These are phyloP conservation scores for Diuraphis noxia DNA, from an alignment of 1,140 invertebrate species.

Conservation along the genomic window DNA sequence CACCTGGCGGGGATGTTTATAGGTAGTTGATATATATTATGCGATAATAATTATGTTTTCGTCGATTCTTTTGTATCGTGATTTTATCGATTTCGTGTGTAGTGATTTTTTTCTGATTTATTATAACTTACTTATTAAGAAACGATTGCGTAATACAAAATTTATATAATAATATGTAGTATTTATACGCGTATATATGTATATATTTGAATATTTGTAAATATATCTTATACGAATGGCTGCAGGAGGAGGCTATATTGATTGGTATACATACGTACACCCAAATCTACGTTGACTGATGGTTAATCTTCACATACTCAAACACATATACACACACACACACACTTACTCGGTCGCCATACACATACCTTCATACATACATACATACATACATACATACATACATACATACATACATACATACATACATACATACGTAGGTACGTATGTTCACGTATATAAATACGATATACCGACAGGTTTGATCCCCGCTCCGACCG, in stretches of 20 bases:
- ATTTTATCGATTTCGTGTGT: not conserved
- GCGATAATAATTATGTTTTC: constrained; percentile 13
- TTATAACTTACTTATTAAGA: not conserved
- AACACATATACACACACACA: no score
- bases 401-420: not conserved
- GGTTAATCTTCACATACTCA: not conserved
- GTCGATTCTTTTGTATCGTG: constrained; percentile 3
- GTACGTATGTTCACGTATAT: no score
- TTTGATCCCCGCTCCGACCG: constrained; percentile 28
- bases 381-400: not conserved
- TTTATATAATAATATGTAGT: not conserved
- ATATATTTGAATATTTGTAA: not conserved
- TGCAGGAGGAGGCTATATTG: not conserved
- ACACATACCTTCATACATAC: not conserved
- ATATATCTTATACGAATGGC: no score
- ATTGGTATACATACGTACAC: not conserved
- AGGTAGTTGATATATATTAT: not conserved
- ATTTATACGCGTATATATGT: no score
- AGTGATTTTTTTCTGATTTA: not conserved
- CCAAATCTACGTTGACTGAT: constrained; percentile 26
- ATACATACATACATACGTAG: not conserved
- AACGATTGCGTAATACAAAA: not conserved
- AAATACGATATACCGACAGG: constrained; percentile 20
- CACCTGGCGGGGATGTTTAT: not conserved
- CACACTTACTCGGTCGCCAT: no score